Conservation (phyloP, 1,140 invertebrate species). For the Paramacrobiotus metropolitanus region DNA sequence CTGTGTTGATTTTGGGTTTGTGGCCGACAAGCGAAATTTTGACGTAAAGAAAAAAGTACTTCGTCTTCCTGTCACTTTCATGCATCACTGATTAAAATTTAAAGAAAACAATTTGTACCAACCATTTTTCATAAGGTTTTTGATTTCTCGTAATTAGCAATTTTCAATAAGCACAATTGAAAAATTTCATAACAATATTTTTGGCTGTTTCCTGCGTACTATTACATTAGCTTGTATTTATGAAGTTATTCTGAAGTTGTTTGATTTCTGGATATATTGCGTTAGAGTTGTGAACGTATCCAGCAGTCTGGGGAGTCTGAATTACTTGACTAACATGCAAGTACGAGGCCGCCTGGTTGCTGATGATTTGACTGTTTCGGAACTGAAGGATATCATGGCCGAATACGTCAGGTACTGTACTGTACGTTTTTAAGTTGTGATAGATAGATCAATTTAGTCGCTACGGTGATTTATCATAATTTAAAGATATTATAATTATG, state of each 20-base stretch:
- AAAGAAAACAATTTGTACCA: not conserved
- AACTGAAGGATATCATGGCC: constrained; percentile 33
- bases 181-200: not conserved
- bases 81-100: no score
- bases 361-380: constrained; percentile 27
- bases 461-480: not conserved
- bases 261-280: constrained; percentile 4
- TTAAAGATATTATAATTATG: no score
- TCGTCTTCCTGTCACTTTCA: not conserved
- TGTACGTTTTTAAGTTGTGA: not conserved
- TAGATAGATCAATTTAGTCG: not conserved
- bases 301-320: constrained; percentile 30
- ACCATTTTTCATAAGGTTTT: not conserved
- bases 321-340: not conserved
- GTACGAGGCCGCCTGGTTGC: not conserved
- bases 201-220: not conserved
- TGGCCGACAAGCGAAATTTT: no score
- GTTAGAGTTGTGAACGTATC: constrained; percentile 50
- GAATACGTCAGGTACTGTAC: constrained; percentile 34
- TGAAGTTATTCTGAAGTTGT: not conserved
- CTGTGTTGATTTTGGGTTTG: no score
- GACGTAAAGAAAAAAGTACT: no score
- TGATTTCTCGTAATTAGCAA: not conserved
- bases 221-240: no score
- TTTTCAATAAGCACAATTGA: constrained; percentile 9